Base-by-base conservation (phyloP, 2,797 vertebrate genomes). In the Ptychadena robeensis region DNA sequence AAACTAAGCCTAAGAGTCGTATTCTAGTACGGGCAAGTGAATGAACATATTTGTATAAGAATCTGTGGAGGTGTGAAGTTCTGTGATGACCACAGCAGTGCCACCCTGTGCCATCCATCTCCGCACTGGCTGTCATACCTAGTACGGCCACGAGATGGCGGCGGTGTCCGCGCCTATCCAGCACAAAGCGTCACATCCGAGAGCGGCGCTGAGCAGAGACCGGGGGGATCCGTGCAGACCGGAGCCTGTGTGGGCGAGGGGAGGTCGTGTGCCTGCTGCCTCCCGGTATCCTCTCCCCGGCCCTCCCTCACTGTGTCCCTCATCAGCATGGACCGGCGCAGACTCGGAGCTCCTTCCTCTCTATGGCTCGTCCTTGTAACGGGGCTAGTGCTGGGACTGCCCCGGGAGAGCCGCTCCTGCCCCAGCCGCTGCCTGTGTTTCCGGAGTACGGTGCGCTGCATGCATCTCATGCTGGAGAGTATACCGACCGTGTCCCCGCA, bases 401-500 rank as follows among this genome's bases (percentile, higher is more conserved):
- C 92, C 30, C 92, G 88, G 88, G 74, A 86, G 25, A 92, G 81
- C 2, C 82, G 87, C 0, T 87, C 91, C 64, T 98, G 97, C 86
- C 97, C 97, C 66, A 97, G 97, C 89, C 97, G 97, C 90, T 98
- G 97, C 88, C 89, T 98, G 11, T 98, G 97, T 86, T 98, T 98
- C 91, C 95, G 97, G 65, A 98, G 94, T 91, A 98, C 97, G 0
- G 97, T 98, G 91, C 95, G 97, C 91, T 99, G 97, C 91, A 99
- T 98, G 97, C 97, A 99, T 90, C 93, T 98, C 57, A 96, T 95
- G 91, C 89, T 99, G 94, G 97, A 98, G 85, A 93, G 91, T 73
- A 95, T 98, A 76, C 96, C 96, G 14, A 89, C 91, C 2, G 96
- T 98, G 63, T 93, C 96, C 44, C 94, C 94, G 1, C 96, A 96